phyloP scores from a whole-genome alignment of 2,797 vertebrate species.

The Euthynnus affinis region DNA sequence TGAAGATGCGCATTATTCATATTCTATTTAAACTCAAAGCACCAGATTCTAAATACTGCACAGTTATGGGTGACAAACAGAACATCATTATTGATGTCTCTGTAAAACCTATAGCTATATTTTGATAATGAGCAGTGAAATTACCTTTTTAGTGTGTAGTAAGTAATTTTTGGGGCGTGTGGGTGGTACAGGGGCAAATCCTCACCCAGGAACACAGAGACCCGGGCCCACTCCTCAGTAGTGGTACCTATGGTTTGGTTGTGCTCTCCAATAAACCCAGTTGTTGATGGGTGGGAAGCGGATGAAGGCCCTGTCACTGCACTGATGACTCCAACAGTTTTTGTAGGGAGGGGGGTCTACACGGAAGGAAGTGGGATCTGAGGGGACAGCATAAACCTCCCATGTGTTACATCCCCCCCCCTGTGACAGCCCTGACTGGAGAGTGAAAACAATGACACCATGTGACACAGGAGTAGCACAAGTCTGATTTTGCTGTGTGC shows the following conservation, averaged over 20 bases:
- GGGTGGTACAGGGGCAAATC: too few relatives aligned
- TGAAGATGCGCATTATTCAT: too few relatives aligned
- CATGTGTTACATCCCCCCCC: slow-evolving; percentile 3
- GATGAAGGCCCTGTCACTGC: slow-evolving; percentile 16
- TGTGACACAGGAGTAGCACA: slow-evolving; percentile 16
- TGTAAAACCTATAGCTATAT: too few relatives aligned
- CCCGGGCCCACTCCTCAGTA: not conserved
- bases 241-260: not conserved
- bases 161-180: too few relatives aligned
- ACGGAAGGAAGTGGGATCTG: slow-evolving; percentile 37
- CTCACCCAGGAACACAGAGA: not conserved
- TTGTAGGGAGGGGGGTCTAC: not conserved
- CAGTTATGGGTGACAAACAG: too few relatives aligned
- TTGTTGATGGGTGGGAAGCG: slow-evolving; percentile 1
- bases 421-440: slow-evolving; percentile 3
- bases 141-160: too few relatives aligned
- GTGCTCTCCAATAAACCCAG: slow-evolving; percentile 15
- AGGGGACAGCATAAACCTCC: slow-evolving; percentile 23
- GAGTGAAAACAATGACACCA: slow-evolving; percentile 38
- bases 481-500: slow-evolving; percentile 9
- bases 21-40: too few relatives aligned
- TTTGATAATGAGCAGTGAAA: too few relatives aligned
- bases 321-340: slow-evolving; percentile 13
- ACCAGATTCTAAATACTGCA: too few relatives aligned
- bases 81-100: too few relatives aligned